Conservation (phyloP, 2,113 vertebrate genomes). For the Tragelaphus scriptus region DNA sequence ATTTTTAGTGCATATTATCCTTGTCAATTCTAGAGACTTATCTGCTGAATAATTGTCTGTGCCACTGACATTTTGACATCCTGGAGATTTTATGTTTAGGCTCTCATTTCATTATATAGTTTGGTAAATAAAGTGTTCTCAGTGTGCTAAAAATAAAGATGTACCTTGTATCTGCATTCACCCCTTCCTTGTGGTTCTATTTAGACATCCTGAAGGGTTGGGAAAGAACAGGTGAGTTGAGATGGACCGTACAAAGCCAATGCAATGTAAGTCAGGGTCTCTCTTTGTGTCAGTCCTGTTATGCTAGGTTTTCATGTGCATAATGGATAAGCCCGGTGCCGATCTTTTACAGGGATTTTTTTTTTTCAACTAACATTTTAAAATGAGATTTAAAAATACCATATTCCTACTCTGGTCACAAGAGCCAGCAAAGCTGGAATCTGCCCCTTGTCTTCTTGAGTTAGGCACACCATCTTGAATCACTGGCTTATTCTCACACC, state of each 20-base stretch:
- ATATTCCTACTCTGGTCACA: neutral
- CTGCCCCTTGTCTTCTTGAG: neutral
- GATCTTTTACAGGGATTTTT: neutral
- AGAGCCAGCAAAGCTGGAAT: neutral
- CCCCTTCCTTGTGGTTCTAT: neutral
- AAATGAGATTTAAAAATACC: neutral
- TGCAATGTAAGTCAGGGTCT: neutral
- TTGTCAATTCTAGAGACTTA: constrained; percentile 35
- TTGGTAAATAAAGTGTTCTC: constrained; percentile 51
- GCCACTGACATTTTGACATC: constrained; percentile 28
- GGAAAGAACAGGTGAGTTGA: neutral
- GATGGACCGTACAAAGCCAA: neutral
- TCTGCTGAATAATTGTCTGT: neutral
- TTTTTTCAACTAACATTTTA: neutral
- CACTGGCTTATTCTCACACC: neutral
- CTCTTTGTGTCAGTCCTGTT: neutral
- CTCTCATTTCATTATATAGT: constrained; percentile 37
- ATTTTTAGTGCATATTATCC: constrained; percentile 27
- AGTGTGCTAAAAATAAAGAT: constrained; percentile 49
- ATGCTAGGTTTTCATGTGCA: neutral
- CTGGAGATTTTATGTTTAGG: constrained; percentile 42
- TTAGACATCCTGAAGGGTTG: neutral
- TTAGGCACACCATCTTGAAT: neutral
- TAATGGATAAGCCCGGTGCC: neutral
- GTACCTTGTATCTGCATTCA: neutral